Conservation (phyloP, 1,140 invertebrate species). For the Euwallacea similis region DNA sequence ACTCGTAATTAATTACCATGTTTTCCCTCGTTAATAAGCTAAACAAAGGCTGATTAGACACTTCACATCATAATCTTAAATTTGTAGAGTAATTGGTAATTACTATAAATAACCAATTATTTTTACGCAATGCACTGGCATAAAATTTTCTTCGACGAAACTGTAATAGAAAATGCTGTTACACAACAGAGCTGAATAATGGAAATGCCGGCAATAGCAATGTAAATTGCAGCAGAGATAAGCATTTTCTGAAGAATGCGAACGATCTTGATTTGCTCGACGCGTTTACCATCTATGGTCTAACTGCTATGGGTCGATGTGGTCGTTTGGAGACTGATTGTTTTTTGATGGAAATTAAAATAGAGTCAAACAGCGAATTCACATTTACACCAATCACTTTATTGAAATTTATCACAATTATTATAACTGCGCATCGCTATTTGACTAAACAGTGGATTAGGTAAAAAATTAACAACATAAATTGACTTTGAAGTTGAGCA, state of each 20-base stretch:
- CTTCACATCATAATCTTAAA: too few relatives aligned
- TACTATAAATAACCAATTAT: too few relatives aligned
- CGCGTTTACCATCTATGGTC: too few relatives aligned
- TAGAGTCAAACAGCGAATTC: constrained; percentile 2
- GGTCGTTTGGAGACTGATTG: not conserved
- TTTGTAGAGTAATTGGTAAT: too few relatives aligned
- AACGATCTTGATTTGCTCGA: not conserved
- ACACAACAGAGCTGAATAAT: too few relatives aligned
- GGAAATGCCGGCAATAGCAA: not conserved
- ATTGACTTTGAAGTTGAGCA: constrained; percentile 32
- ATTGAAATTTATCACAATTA: constrained; percentile 41
- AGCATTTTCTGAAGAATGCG: not conserved
- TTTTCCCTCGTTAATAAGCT: too few relatives aligned
- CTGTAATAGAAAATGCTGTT: too few relatives aligned
- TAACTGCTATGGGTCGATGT: not conserved
- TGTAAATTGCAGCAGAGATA: not conserved
- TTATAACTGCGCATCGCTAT: constrained; percentile 38
- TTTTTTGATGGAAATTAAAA: constrained; percentile 8
- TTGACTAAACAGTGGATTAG: constrained; percentile 31
- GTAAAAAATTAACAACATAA: constrained; percentile 22
- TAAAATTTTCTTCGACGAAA: too few relatives aligned
- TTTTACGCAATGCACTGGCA: too few relatives aligned
- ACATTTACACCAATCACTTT: constrained; percentile 40
- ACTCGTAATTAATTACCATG: too few relatives aligned
- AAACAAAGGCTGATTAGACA: too few relatives aligned